Evolutionary conservation across 2,113 vertebrate species (phyloP), one percentile per base, ranked within the genome.

Genomic region (Apteryx mantelli): DNA sequence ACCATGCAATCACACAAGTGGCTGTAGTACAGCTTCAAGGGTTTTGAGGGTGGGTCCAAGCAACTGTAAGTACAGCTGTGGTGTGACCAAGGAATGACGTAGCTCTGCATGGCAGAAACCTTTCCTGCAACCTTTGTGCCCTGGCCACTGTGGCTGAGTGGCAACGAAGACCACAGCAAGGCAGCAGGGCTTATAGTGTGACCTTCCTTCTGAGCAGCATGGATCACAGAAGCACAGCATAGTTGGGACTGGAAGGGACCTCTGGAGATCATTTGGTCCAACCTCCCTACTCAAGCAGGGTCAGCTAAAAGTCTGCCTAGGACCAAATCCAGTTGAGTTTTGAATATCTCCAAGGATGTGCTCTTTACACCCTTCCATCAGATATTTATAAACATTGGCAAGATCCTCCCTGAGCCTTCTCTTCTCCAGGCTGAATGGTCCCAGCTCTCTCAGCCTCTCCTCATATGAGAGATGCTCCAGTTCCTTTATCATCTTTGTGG

Each of bases 21-120:
- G 63, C 5, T 40, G 64, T 53, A 80, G 53, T 77, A 58, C 36
- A 46, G 70, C 22, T 56, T 66, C 50, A 26, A 69, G 22, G 22
- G 44, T 36, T 48, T 80, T 8, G 11, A 81, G 61, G 12, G 30
- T 17, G 20, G 46, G 70, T 95, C 56, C 69, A 36, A 53, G 24
- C 1, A 5, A 25, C 6, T 19, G 19, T 40, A 55, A 55, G 36
- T 20, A 38, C 25, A n/a, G 34, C 34, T 2, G 7, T 64, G 7
- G 42, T 7, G 61, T 3, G 5, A 11, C 8, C 0, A 2, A 24
- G 21, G 1, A 68, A 12, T 2, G 4, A 3, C 0, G 3, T 36
- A 75, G 38, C n/a, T 42, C 18, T 9, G 38, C 8, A 17, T 13
- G 69, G 21, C 32, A 2, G 18, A 63, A 20, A 36, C 18, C 11